A percentile compares a stretch with the other conserved stretches of the same genome.
Evolutionary conservation across 1,140 invertebrate genomes (phyloP).

Genomic region (Parapsyche elsis): DNA sequence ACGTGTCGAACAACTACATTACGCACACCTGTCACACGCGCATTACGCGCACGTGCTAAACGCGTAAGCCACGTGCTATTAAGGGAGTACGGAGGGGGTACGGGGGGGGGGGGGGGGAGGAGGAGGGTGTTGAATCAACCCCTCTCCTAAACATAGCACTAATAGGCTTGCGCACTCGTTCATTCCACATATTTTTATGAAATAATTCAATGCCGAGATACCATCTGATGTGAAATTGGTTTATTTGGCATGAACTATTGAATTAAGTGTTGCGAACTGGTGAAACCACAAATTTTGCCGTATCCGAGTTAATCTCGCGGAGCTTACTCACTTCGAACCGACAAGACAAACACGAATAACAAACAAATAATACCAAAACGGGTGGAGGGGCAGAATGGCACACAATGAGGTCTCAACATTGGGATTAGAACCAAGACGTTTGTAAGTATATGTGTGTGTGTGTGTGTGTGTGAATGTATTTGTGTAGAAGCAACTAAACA

Average conservation of each 20-base stretch:
- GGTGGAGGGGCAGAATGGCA: neutral
- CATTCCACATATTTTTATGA: neutral
- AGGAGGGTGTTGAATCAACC: too few relatives aligned
- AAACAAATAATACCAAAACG: constrained; percentile 38
- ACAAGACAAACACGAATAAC: constrained; percentile 44
- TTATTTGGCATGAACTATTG: neutral
- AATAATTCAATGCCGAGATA: too few relatives aligned
- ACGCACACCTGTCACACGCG: neutral
- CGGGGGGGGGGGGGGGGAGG: neutral
- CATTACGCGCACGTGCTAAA: neutral
- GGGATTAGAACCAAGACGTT: neutral
- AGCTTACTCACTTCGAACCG: constrained; percentile 35
- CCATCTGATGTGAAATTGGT: neutral
- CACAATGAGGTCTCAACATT: neutral
- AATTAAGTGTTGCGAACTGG: neutral
- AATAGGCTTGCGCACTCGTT: too few relatives aligned
- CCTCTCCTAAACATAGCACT: too few relatives aligned
- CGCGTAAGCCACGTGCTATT: neutral
- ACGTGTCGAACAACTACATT: constrained; percentile 3
- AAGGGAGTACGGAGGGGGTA: neutral
- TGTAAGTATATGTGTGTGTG: neutral
- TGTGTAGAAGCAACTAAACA: constrained; percentile 26
- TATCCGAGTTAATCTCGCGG: constrained; percentile 28
- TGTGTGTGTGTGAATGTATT: neutral
- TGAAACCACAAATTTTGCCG: neutral